These are phyloP conservation scores for Porites divaricata DNA, from an alignment of 92 coral and sea anemone species.

Conservation along the genomic window DNA sequence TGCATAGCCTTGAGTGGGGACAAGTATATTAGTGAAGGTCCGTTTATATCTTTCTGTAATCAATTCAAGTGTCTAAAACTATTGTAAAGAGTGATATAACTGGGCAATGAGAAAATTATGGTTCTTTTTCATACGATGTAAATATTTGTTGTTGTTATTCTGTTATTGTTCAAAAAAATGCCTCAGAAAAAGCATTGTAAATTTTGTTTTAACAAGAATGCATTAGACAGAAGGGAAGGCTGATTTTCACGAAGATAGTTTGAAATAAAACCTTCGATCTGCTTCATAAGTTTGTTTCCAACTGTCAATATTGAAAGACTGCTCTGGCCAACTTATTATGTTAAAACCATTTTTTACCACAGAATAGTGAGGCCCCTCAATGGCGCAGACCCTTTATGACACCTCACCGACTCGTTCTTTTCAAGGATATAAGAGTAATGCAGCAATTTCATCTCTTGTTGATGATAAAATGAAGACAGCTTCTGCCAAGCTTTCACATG, in stretches of 20 bases:
- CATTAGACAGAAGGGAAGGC: too few relatives aligned
- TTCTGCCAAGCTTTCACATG: constrained; percentile 23
- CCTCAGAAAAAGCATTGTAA: too few relatives aligned
- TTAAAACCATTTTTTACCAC: not conserved
- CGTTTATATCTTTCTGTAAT: not conserved
- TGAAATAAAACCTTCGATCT: too few relatives aligned
- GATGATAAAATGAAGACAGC: constrained; percentile 26
- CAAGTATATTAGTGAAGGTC: not conserved
- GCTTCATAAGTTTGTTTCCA: too few relatives aligned
- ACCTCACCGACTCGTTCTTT: constrained; percentile 29
- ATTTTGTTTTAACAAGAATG: too few relatives aligned
- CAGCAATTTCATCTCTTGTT: constrained; percentile 12
- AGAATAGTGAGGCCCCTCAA: constrained; percentile 21
- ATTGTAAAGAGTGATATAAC: too few relatives aligned
- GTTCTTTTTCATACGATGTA: not conserved
- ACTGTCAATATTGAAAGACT: too few relatives aligned
- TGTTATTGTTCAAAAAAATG: too few relatives aligned
- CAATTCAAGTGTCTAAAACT: not conserved
- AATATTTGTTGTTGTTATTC: not conserved
- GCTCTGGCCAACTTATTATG: too few relatives aligned
- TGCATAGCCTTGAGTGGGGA: too few relatives aligned
- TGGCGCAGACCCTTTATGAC: constrained; percentile 49
- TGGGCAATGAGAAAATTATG: not conserved
- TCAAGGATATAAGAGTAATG: constrained; percentile 28
- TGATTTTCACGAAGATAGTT: too few relatives aligned